Evolutionary conservation across 2,797 vertebrate species (phyloP), one percentile per base, ranked within the genome.

Genomic region (Gephyroberyx darwinii): DNA sequence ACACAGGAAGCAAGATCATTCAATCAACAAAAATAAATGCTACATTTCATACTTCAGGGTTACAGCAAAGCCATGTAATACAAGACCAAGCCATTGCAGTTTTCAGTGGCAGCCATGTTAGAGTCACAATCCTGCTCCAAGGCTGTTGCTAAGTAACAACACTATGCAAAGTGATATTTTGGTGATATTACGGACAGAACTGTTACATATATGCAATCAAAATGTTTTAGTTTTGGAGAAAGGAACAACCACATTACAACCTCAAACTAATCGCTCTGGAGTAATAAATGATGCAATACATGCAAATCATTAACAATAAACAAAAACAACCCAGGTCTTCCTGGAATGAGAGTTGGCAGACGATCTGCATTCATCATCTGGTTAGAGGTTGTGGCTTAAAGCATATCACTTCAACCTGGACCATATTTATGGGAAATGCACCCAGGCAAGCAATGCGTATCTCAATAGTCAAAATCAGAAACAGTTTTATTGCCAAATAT

Each of bases 31-130:
- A 55, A 16, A 55, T 16, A 3, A 33, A 3, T 41, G 10, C 12
- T 71, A 53, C 2, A 64, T 35, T 60, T 64, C 35, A 63, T 20
- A 47, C 14, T n/a, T 61, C 33, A 50, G 51, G 2, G 6, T 33
- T 17, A 30, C 7, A 5, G 12, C n/a, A 62, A 65, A 39, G 7
- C 1, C 4, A 48, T 19, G 30, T 1, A 56, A 20, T 56, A 13
- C 53, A 65, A 22, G 3, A 43, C 45, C 17, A 9, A 9, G 37
- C 3, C 10, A 39, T 39, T 39, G 8, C 37, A 9, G 8, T 39
- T 39, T 9, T 39, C 10, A 12, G 37, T 39, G 37, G 8, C 8
- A 37, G 8, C 37, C 10, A 39, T 39, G 10, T 39, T 10, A 3
- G 1, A 56, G 37, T 8, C n/a, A 33, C n/a, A 17, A 35, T 6